Base-by-base conservation (phyloP, 1,140 invertebrate species). In the Ostrea denselamellosa region DNA sequence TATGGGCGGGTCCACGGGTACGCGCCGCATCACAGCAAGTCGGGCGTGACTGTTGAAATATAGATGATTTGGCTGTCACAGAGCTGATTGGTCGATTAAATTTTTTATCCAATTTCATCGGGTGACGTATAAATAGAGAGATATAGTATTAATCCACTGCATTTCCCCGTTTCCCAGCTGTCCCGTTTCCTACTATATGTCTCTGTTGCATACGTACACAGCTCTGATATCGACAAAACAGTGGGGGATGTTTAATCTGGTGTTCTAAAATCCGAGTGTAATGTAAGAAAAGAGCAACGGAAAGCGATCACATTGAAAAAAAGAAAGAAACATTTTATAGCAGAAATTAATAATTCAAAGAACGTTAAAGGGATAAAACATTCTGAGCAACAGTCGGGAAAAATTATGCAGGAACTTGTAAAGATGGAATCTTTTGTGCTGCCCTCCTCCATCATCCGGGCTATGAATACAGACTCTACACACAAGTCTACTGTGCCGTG, bases 21-120 rank as follows among this genome's bases (percentile, higher is more conserved):
- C 25, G 68, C 68, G 14, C 68, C 9, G 68, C 14, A 25, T 28
- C 22, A 34, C 68, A 10, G 8, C 25, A 28, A 77, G 25, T 77
- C 25, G 68, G 9, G 22, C 68, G 25, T 77, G 68, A 77, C 68
- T 34, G 68, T 14, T 77, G 25, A 77, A 77, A 77, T 77, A 34
- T 77, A 77, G 68, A 77, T 71, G 65, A 28, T 25, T 25, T 14
- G 25, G 4, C 28, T 14, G 9, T 25, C 68, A 10, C 12, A 7
- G 5, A 28, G 68, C 25, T 77, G 68, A 77, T 77, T 77, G 68
- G 68, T 77, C 68, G 68, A 77, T 77, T 77, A 77, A 77, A 77
- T 12, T 14, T 34, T 71, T 77, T 77, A 77, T 28, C 28, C 68
- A 25, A 77, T 28, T 77, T 34, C 28, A 34, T 77, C 12, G 28